Conservation (phyloP, 2,797 vertebrate species). For the Threskiornis aethiopicus region DNA sequence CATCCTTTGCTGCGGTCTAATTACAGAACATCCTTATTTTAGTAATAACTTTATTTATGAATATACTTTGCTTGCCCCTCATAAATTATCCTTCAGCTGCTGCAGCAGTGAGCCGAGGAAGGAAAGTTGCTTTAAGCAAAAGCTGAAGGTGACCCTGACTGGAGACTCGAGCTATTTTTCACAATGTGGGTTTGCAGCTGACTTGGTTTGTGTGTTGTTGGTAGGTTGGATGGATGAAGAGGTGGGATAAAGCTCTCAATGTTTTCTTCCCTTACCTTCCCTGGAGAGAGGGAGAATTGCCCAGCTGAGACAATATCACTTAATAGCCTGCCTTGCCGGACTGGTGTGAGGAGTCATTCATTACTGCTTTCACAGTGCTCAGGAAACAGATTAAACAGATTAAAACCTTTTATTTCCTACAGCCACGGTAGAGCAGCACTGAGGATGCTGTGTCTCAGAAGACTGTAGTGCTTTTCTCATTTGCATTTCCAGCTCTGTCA, state of each 20-base stretch:
- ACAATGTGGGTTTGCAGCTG: not conserved
- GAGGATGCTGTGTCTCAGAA: not conserved
- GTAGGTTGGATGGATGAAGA: not conserved
- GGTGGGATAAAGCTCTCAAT: not conserved
- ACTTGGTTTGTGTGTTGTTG: not conserved
- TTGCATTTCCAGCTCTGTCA: not conserved
- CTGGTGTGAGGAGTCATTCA: not conserved
- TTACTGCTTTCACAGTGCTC: not conserved
- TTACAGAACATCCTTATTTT: constrained; percentile 10
- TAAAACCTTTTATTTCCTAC: not conserved
- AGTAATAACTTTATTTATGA: not conserved
- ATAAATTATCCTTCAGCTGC: not conserved
- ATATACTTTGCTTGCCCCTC: not conserved
- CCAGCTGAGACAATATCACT: not conserved
- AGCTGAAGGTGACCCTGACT: not conserved
- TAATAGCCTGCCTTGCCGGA: not conserved
- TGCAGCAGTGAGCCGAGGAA: not conserved
- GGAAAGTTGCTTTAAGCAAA: not conserved
- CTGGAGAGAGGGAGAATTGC: not conserved
- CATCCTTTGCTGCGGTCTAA: constrained; percentile 10
- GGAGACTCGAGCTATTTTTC: not conserved
- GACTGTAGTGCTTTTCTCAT: not conserved
- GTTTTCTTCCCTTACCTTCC: not conserved
- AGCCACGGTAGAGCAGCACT: not conserved
- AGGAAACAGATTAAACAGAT: not conserved